phyloP scores from a whole-genome alignment of 2,888 invertebrate genomes.

The Yponomeuta malinellus region DNA sequence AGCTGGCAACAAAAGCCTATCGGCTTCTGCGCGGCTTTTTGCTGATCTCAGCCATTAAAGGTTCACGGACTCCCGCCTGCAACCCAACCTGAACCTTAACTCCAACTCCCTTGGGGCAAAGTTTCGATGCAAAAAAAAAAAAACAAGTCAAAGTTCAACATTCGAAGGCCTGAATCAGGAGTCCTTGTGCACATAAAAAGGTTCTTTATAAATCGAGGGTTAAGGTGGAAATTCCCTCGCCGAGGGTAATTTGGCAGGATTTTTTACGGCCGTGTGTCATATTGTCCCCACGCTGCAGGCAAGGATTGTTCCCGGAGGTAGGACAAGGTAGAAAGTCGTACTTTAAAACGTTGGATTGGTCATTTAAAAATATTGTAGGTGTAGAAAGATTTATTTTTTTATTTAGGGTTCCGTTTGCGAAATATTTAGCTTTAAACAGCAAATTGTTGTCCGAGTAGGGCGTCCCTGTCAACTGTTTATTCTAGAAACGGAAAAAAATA shows the following conservation, averaged over 20 bases:
- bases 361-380: too few species aligned
- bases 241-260: constrained; percentile 18
- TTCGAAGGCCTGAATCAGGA: constrained; percentile 11
- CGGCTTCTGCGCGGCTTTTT: constrained; percentile 4
- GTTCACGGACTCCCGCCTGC: neutral
- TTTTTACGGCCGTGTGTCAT: constrained; percentile 49
- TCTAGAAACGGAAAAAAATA: too few species aligned
- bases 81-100: neutral
- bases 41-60: constrained; percentile 1
- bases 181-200: neutral
- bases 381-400: too few species aligned
- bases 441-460: too few species aligned
- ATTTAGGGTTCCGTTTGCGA: too few species aligned
- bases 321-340: neutral
- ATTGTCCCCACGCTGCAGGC: constrained; percentile 33
- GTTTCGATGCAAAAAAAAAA: neutral
- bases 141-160: constrained; percentile 9
- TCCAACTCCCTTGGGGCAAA: neutral
- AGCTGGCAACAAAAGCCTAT: constrained; percentile 5
- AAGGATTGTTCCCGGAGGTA: constrained; percentile 17
- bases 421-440: too few species aligned
- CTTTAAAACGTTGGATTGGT: neutral
- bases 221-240: neutral
- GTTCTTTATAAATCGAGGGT: neutral
- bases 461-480: too few species aligned